Percentiles rank a stretch among this genome's conserved stretches.
Evolutionary conservation across 2,113 vertebrate species (phyloP).

Genomic region (Carettochelys insculpta): DNA sequence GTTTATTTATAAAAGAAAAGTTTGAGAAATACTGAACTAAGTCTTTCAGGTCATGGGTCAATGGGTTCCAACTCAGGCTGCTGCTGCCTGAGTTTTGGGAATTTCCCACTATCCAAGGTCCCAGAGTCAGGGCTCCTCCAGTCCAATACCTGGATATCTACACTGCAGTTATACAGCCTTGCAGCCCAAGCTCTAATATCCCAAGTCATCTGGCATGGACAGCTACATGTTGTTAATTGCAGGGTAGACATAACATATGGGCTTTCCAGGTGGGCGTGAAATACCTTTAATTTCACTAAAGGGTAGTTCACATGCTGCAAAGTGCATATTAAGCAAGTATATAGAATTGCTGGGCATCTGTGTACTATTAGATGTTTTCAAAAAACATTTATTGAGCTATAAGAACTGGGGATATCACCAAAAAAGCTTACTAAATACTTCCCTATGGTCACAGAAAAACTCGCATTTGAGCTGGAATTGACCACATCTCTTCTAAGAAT

Average conservation of each 20-base stretch:
- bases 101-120: background rate
- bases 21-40: too few relatives aligned
- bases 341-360: background rate
- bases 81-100: background rate
- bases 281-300: background rate
- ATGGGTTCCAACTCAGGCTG: background rate
- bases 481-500: background rate
- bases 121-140: background rate
- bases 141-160: background rate
- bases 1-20: too few relatives aligned
- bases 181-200: background rate
- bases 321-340: background rate
- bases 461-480: background rate
- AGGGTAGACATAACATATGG: background rate
- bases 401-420: background rate
- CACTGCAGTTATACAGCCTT: background rate
- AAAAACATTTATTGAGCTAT: constrained; percentile 10
- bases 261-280: background rate
- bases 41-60: too few relatives aligned
- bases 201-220: background rate
- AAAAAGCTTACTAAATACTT: constrained; percentile 1
- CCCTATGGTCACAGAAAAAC: background rate
- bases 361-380: background rate
- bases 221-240: background rate
- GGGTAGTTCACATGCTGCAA: background rate